phyloP scores from a whole-genome alignment of 2,113 vertebrate species.

The Silurus asotus region DNA sequence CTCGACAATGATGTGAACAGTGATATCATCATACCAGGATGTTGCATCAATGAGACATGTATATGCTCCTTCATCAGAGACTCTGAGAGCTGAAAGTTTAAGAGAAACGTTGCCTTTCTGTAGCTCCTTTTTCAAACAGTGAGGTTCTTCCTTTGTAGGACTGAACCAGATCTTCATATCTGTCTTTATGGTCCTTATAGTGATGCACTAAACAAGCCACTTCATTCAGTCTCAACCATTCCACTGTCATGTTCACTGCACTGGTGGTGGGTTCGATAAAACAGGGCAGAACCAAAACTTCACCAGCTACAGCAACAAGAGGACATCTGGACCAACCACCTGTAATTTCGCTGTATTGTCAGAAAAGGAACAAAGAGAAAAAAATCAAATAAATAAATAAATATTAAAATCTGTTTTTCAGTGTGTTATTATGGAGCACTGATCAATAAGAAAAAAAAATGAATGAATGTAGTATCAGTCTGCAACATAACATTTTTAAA shows the following conservation, averaged over 20 bases:
- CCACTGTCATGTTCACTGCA: not conserved
- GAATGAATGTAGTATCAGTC: no score
- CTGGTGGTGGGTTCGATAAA: not conserved
- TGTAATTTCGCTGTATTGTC: not conserved
- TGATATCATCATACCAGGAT: not conserved
- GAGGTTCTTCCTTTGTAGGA: not conserved
- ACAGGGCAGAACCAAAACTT: not conserved
- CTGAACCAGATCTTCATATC: not conserved
- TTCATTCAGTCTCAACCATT: not conserved
- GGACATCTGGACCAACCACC: not conserved
- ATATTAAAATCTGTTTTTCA: no score
- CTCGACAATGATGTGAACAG: not conserved
- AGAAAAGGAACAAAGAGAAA: no score
- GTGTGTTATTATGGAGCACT: no score
- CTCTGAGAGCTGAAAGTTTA: not conserved
- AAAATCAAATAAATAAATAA: no score
- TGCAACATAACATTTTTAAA: no score
- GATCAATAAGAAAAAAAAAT: no score
- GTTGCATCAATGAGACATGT: not conserved
- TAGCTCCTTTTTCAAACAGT: not conserved
- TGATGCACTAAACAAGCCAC: not conserved
- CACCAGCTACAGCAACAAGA: not conserved
- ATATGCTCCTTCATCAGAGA: slow-evolving; percentile 4
- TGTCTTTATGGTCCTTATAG: not conserved
- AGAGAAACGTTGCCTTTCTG: not conserved